Evolutionary conservation across 2,888 invertebrate genomes (phyloP), one percentile per base, ranked within the genome.

Genomic region (Hesperia comma): DNA sequence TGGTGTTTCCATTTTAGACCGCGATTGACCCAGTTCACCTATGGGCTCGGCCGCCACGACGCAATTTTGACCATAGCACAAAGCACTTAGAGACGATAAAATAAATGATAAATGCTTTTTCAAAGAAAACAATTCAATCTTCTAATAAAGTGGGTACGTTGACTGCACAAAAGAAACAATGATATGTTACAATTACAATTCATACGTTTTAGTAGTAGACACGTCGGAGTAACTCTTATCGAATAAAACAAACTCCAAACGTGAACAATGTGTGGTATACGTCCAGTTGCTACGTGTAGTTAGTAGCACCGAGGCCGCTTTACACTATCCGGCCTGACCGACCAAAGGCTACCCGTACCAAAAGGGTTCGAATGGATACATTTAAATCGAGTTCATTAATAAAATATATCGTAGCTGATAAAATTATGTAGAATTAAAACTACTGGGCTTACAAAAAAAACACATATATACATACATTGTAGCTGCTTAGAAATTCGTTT

Each of bases 191-290:
- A 83, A 81, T 79, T 79, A 86, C 84, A 83, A 81, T 87, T 86
- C 83, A 85, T 85, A 84, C 81, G 79, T 83, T 83, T 74, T 81
- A 82, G 82, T 83, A 80, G 82, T 74, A 73, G 69, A 71, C 76
- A 78, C 82, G 78, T 80, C 89, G 82, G 84, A 90, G 88, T 86
- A 83, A 81, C 86, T 90, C 89, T 92, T 91, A 92, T 91, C 91
- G 81, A 80, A 82, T 82, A 85, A 85, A 87, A 90, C 88, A 88
- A 86, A 91, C 88, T 81, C 80, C 85, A 79, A 84, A 80, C 80
- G 84, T 88, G 89, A 91, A 92, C 91, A 92, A 92, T 90, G 86
- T 79, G 82, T 79, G 81, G 79, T 84, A 81, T 83, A 80, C 80
- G 83, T 85, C 84, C 32, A 58, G 64, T 81, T 79, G 83, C 82